Conservation (phyloP, 2,888 invertebrate species). For the Galerucella calmariensis region DNA sequence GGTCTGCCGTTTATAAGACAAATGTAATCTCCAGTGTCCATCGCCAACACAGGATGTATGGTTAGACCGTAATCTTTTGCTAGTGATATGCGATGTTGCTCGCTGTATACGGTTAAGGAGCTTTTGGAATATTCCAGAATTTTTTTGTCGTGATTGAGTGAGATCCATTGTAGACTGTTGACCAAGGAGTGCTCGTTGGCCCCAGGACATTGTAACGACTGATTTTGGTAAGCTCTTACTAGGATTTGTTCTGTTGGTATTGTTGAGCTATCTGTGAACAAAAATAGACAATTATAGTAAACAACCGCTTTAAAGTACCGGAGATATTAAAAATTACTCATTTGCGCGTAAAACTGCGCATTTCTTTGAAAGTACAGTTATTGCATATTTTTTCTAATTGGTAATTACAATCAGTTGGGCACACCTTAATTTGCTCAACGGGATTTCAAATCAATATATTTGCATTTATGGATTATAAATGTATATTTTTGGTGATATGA, state of each 20-base stretch:
- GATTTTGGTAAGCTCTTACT: constrained; percentile 74
- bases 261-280: constrained; percentile 71
- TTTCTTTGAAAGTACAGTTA: too few relatives aligned
- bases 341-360: too few relatives aligned
- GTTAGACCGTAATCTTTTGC: constrained; percentile 72
- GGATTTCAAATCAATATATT: not conserved
- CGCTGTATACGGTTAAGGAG: constrained; percentile 66
- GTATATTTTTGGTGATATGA: constrained; percentile 10
- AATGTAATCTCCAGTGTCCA: constrained; percentile 75
- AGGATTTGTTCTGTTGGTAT: constrained; percentile 70
- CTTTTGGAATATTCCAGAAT: constrained; percentile 68
- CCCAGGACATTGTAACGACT: constrained; percentile 75
- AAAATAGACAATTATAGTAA: not conserved
- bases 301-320: not conserved
- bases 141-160: constrained; percentile 63
- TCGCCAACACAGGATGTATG: constrained; percentile 72
- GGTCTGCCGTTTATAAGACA: constrained; percentile 77
- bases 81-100: constrained; percentile 69
- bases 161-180: constrained; percentile 73
- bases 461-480: not conserved
- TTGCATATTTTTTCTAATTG: not conserved
- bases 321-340: not conserved
- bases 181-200: constrained; percentile 75
- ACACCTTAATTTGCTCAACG: not conserved
- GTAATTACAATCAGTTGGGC: not conserved